Evolutionary conservation across 1,140 invertebrate genomes (phyloP).

Genomic region (Gonatopus flavifemur): DNA sequence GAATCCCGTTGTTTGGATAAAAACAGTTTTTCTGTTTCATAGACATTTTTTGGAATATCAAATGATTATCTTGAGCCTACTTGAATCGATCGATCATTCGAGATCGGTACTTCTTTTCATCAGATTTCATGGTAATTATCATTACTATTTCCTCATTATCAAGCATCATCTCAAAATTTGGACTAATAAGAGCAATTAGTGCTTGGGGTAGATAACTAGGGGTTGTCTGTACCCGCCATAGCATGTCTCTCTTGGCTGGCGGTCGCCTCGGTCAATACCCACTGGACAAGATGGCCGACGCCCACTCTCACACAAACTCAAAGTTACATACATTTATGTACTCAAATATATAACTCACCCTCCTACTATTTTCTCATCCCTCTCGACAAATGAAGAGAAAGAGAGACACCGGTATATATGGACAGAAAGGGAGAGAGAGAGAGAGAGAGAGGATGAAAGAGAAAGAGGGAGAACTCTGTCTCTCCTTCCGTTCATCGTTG

Average conservation of each 20-base stretch:
- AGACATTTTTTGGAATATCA: too few species aligned
- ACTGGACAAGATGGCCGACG: constrained; percentile 62
- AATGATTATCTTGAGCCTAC: too few species aligned
- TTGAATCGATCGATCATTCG: too few species aligned
- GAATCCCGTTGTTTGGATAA: too few species aligned
- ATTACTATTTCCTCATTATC: neutral
- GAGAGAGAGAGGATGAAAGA: too few species aligned
- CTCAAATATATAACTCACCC: constrained; percentile 59
- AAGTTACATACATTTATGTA: constrained; percentile 61
- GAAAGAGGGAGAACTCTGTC: too few species aligned
- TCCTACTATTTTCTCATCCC: constrained; percentile 39
- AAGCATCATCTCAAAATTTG: constrained; percentile 26
- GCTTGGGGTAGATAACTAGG: constrained; percentile 49
- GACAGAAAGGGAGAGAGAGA: too few species aligned
- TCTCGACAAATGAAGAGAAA: constrained; percentile 12
- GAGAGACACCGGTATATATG: too few species aligned
- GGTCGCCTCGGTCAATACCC: constrained; percentile 60
- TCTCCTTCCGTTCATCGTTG: neutral
- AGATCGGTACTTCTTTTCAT: too few species aligned
- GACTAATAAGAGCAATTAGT: constrained; percentile 58
- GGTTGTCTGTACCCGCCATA: constrained; percentile 51
- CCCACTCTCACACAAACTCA: constrained; percentile 58
- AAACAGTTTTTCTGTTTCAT: too few species aligned
- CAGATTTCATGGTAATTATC: too few species aligned
- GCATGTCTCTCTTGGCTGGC: constrained; percentile 49